These are phyloP conservation scores for Drosophila erecta DNA, from an alignment of 1,140 invertebrate species.

Conservation along the genomic window DNA sequence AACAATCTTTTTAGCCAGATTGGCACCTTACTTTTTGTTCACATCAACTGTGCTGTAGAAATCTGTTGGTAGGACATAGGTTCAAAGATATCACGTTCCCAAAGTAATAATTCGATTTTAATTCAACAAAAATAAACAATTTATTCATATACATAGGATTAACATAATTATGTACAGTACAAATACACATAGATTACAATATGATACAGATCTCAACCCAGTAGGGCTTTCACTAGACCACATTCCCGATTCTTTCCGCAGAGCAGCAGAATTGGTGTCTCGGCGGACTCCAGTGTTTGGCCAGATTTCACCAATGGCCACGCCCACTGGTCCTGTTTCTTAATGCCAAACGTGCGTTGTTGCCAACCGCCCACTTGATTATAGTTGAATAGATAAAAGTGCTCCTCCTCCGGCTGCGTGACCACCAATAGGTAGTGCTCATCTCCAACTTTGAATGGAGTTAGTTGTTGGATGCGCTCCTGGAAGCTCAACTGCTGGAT, in stretches of 20 bases:
- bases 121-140: slow-evolving; percentile 8
- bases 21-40: neutral
- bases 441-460: slow-evolving; percentile 36
- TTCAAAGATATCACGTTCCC: neutral
- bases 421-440: slow-evolving; percentile 56
- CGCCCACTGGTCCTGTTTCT: slow-evolving; percentile 50
- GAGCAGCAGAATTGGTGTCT: slow-evolving; percentile 30
- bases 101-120: neutral
- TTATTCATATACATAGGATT: slow-evolving; percentile 4
- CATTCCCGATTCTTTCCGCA: slow-evolving; percentile 32
- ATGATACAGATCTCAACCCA: slow-evolving; percentile 15
- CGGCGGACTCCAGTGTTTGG: neutral
- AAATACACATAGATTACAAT: slow-evolving; percentile 7
- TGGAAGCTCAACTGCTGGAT: slow-evolving; percentile 55
- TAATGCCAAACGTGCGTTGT: slow-evolving; percentile 60
- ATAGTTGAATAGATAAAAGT: slow-evolving; percentile 68
- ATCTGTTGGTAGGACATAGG: neutral
- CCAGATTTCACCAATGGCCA: slow-evolving; percentile 41
- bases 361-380: slow-evolving; percentile 65
- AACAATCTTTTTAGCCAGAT: neutral
- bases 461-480: slow-evolving; percentile 37
- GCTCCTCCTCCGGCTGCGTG: slow-evolving; percentile 31
- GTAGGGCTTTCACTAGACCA: slow-evolving; percentile 36
- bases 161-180: slow-evolving; percentile 19
- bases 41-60: neutral